phyloP scores from a whole-genome alignment of 2,113 vertebrate genomes.

The Narcine bancroftii region DNA sequence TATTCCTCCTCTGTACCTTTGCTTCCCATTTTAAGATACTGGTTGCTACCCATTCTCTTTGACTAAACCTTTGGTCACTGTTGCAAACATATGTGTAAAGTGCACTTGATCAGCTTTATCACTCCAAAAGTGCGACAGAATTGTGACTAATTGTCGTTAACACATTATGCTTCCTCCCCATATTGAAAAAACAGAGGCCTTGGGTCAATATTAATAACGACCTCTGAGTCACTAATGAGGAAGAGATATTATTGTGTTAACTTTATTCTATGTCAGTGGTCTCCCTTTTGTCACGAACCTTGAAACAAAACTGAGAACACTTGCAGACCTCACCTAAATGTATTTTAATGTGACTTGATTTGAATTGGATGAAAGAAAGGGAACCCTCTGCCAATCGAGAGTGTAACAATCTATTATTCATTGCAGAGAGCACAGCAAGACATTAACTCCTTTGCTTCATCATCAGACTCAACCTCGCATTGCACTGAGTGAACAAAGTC shows the following conservation, averaged over 20 bases:
- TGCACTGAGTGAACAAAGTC: background rate
- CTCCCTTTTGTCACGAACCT: background rate
- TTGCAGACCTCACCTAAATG: background rate
- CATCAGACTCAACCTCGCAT: background rate
- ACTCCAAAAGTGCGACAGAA: background rate
- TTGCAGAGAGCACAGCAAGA: background rate
- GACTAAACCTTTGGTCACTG: background rate
- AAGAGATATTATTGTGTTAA: too few species aligned
- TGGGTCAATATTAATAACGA: too few species aligned
- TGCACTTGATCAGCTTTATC: background rate
- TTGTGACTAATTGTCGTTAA: background rate
- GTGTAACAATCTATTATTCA: constrained; percentile 24
- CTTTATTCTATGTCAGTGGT: background rate
- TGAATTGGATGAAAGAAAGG: background rate
- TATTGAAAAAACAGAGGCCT: background rate
- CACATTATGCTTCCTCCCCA: background rate
- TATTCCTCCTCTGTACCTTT: background rate
- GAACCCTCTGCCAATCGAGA: background rate
- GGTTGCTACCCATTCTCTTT: too few species aligned
- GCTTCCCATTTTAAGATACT: background rate
- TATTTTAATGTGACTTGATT: background rate
- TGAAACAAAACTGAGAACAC: background rate
- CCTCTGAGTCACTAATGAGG: background rate
- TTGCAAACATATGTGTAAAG: background rate
- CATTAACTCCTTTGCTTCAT: background rate